Conservation (phyloP, 2,113 vertebrate species). For the Misgurnus anguillicaudatus region DNA sequence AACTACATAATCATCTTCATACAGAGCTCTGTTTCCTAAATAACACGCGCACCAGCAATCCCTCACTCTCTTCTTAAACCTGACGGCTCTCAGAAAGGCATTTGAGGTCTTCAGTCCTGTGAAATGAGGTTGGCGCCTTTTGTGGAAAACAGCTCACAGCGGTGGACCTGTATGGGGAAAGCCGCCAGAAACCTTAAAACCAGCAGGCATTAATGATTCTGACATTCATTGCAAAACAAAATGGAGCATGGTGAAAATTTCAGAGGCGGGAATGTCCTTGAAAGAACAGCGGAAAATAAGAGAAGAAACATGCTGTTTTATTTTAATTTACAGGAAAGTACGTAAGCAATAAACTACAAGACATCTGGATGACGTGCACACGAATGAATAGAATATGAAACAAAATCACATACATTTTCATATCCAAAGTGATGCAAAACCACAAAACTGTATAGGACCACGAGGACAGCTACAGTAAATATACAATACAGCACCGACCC, state of each 20-base stretch:
- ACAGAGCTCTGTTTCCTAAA: conserved; percentile 24
- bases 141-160: conserved; percentile 7
- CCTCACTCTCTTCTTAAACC: neutral
- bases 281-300: neutral
- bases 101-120: conserved; percentile 1
- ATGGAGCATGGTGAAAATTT: neutral
- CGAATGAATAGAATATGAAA: neutral
- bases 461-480: too few relatives aligned
- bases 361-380: neutral
- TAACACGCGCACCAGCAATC: neutral
- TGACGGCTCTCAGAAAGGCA: neutral
- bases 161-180: neutral
- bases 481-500: neutral
- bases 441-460: neutral
- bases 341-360: neutral
- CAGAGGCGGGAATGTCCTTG: neutral
- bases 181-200: neutral
- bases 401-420: neutral
- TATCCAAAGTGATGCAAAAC: neutral
- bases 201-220: conserved; percentile 40
- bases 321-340: conserved; percentile 10
- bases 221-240: conserved; percentile 25
- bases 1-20: neutral
- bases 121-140: neutral
- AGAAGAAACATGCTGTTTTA: too few relatives aligned